A percentile compares a stretch with the other conserved stretches of the same genome.
phyloP scores from a whole-genome alignment of 2,797 vertebrate species.

The Ficedula albicollis region DNA sequence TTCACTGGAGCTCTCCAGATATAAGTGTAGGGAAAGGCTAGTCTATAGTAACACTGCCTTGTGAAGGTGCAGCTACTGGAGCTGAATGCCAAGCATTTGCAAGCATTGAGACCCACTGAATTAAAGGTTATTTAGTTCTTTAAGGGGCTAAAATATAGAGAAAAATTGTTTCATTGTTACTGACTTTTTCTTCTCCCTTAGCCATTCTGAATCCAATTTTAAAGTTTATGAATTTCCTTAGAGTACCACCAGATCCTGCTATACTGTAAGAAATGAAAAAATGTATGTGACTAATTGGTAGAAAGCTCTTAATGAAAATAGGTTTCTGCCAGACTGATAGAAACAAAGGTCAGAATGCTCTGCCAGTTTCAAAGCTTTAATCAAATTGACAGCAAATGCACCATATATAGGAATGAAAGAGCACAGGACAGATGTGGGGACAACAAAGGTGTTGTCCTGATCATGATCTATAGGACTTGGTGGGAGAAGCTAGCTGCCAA shows the following conservation, averaged over 20 bases:
- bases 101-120: neutral
- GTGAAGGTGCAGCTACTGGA: neutral
- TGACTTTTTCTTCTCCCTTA: neutral
- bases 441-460: neutral
- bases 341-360: constrained; percentile 47
- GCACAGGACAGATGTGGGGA: constrained; percentile 11
- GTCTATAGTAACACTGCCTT: neutral
- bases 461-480: neutral
- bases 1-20: neutral
- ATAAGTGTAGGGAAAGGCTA: neutral
- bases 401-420: constrained; percentile 12
- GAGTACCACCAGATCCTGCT: neutral
- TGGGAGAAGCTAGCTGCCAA: neutral
- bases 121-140: neutral
- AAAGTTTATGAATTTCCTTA: neutral
- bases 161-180: neutral
- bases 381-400: neutral
- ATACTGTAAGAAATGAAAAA: constrained; percentile 21
- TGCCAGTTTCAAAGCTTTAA: constrained; percentile 17
- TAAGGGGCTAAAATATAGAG: neutral
- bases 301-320: constrained; percentile 56
- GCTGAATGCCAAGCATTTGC: neutral
- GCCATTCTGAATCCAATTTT: neutral
- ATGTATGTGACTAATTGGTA: constrained; percentile 30
- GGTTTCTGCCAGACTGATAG: constrained; percentile 3